A percentile compares a stretch with the other conserved stretches of the same genome.
These are phyloP conservation scores for Augiades crinisus DNA, from an alignment of 2,888 invertebrate species.

Conservation along the genomic window DNA sequence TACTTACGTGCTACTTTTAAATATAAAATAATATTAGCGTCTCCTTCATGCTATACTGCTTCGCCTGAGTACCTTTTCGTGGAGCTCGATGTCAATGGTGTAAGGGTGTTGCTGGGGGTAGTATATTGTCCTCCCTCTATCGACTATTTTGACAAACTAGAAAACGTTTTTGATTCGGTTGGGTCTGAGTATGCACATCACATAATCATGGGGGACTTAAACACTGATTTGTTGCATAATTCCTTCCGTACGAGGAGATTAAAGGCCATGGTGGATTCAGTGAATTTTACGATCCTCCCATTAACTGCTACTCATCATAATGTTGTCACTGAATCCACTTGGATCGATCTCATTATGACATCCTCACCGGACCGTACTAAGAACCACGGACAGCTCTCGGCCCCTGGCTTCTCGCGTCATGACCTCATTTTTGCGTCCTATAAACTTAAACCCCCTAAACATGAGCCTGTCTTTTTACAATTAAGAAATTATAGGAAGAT, in stretches of 20 bases:
- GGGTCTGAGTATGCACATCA: background rate
- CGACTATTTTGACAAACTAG: background rate
- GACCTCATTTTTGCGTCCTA: background rate
- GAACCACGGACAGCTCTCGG: background rate
- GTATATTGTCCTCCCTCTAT: constrained; percentile 3
- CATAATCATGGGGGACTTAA: background rate
- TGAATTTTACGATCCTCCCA: background rate
- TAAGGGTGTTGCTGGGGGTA: background rate
- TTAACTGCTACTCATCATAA: constrained; percentile 1
- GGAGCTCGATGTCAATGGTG: background rate
- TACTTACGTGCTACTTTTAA: background rate
- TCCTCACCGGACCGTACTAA: background rate
- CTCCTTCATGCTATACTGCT: background rate
- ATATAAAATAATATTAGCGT: background rate
- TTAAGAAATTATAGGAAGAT: background rate
- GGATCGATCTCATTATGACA: background rate
- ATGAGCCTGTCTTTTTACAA: background rate
- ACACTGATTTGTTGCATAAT: background rate
- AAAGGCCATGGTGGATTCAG: background rate
- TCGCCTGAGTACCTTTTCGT: background rate
- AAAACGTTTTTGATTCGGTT: background rate
- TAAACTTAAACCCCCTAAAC: background rate
- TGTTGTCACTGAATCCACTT: background rate
- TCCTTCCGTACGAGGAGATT: background rate
- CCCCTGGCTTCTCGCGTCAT: background rate